These are phyloP conservation scores for Periplaneta americana DNA, from an alignment of 1,140 invertebrate genomes.

Conservation along the genomic window DNA sequence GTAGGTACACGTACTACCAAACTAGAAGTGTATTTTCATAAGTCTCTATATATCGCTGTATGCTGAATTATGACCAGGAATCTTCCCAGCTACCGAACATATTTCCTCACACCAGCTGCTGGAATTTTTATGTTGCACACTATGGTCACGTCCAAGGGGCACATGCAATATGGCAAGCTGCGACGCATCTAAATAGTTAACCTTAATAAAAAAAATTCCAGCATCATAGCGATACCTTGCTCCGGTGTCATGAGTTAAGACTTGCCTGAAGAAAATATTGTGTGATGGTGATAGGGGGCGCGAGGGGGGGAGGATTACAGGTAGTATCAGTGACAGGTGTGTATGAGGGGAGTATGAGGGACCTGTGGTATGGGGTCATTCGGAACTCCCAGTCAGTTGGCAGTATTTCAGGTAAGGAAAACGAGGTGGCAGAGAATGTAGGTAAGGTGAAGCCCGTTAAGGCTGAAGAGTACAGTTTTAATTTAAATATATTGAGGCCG, in stretches of 20 bases:
- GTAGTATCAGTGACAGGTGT: neutral
- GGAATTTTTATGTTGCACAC: neutral
- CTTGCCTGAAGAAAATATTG: neutral
- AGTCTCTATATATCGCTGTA: too few species aligned
- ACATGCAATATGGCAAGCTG: too few species aligned
- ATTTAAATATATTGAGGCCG: too few species aligned
- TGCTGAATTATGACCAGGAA: too few species aligned
- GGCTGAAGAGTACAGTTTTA: neutral
- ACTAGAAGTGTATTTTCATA: too few species aligned
- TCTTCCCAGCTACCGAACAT: neutral
- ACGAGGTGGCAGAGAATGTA: neutral
- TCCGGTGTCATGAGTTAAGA: neutral
- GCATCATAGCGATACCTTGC: neutral
- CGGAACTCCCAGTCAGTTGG: neutral
- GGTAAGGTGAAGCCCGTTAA: neutral
- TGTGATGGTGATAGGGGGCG: neutral
- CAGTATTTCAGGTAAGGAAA: neutral
- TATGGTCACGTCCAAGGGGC: neutral
- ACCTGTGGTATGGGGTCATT: neutral
- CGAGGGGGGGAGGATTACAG: neutral
- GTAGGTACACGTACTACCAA: too few species aligned
- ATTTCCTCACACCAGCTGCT: neutral
- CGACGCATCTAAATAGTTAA: neutral
- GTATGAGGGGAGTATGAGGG: neutral
- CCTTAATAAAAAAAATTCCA: neutral